Evolutionary conservation across 1,140 invertebrate genomes (phyloP).

Genomic region (Adelges cooleyi): DNA sequence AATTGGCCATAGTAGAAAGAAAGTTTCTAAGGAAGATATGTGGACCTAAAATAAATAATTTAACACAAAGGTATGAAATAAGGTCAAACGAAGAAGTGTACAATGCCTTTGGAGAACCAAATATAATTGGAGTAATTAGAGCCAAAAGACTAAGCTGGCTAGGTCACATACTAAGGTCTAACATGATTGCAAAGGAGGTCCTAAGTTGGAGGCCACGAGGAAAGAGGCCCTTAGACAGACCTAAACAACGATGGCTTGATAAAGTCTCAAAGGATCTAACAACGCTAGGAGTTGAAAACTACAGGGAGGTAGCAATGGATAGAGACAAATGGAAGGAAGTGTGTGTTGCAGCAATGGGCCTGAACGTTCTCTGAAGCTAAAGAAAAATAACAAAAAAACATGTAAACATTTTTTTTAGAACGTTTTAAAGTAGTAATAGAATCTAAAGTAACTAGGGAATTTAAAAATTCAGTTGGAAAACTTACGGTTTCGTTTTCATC

Average conservation of each 20-base stretch:
- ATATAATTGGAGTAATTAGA: neutral
- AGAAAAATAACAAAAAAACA: neutral
- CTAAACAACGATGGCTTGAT: neutral
- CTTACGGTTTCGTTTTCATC: too few species aligned
- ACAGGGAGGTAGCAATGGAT: conserved; percentile 1
- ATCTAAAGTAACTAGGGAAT: too few species aligned
- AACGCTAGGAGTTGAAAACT: neutral
- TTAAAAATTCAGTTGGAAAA: too few species aligned
- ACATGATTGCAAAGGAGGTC: neutral
- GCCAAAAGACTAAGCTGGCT: conserved; percentile 7
- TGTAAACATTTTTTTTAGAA: too few species aligned
- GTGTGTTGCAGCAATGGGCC: neutral
- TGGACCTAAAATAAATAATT: neutral
- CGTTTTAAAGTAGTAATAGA: too few species aligned
- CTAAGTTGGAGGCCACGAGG: neutral
- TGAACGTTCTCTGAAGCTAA: neutral
- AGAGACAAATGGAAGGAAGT: neutral
- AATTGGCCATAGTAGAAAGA: neutral
- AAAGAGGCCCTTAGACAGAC: neutral
- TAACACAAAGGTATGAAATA: neutral
- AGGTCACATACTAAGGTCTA: neutral
- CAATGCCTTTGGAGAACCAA: neutral
- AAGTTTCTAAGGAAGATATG: neutral
- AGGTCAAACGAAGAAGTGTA: neutral
- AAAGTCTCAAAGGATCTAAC: neutral